Conservation (phyloP, 2,113 vertebrate genomes). For the Podocnemis expansa region DNA sequence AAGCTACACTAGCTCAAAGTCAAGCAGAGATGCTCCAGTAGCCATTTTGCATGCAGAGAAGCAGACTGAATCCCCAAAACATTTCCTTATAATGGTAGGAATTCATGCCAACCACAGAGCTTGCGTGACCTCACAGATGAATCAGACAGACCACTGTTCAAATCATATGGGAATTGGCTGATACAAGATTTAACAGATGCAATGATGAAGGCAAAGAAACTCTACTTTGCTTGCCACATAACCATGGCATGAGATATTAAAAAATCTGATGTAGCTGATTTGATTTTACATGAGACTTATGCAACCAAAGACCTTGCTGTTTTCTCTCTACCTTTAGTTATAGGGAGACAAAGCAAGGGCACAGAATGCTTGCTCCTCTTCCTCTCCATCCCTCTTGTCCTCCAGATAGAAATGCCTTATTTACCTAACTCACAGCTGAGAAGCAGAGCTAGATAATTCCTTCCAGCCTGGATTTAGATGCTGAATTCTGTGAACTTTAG, state of each 20-base stretch:
- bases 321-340: neutral
- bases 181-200: conserved; percentile 14
- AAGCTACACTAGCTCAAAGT: neutral
- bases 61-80: neutral
- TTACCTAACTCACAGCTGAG: neutral
- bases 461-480: neutral
- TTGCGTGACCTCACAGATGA: neutral
- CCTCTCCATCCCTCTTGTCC: neutral
- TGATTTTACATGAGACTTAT: conserved; percentile 14
- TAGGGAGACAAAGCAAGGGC: neutral
- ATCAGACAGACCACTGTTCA: conserved; percentile 9
- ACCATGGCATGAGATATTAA: neutral
- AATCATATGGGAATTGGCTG: neutral
- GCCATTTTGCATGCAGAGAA: neutral
- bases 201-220: neutral
- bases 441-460: neutral
- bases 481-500: neutral
- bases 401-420: neutral
- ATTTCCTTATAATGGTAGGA: neutral
- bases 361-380: neutral
- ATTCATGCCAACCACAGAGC: neutral
- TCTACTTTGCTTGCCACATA: neutral
- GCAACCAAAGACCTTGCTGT: neutral
- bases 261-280: conserved; percentile 6
- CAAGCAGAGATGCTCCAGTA: neutral